A percentile compares a stretch with the other conserved stretches of the same genome.
Evolutionary conservation across 2,113 vertebrate genomes (phyloP).

Genomic region (Rafetus swinhoei): DNA sequence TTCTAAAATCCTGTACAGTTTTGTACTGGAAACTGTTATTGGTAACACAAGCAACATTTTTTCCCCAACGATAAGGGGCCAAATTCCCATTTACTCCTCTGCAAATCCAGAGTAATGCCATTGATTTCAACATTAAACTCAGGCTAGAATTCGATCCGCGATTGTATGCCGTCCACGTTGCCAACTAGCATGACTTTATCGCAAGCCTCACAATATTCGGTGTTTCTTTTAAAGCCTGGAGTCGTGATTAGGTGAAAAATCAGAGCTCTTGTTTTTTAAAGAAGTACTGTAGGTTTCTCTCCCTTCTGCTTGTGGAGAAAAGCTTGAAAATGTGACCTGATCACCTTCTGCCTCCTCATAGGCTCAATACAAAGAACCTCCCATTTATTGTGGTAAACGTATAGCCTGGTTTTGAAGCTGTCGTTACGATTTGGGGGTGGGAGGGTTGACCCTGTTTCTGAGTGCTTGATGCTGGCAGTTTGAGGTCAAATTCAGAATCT

Average conservation of each 20-base stretch:
- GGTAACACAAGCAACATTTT: background rate
- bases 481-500: background rate
- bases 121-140: background rate
- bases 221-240: background rate
- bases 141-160: background rate
- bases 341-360: background rate
- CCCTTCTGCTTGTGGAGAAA: background rate
- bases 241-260: background rate
- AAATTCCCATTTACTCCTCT: background rate
- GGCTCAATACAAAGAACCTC: background rate
- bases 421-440: background rate
- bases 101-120: conserved; percentile 7
- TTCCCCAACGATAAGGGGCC: background rate
- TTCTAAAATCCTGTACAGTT: background rate
- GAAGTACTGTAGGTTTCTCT: background rate
- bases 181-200: background rate
- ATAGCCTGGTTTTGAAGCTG: background rate
- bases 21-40: background rate
- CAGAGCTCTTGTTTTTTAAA: background rate
- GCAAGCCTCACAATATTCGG: rapidly evolving
- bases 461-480: background rate
- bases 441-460: background rate
- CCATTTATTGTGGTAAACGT: background rate
- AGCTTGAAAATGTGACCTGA: background rate
- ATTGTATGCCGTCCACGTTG: background rate